Conservation (phyloP, 2,888 invertebrate genomes). For the Drosophila nigricruria region DNA sequence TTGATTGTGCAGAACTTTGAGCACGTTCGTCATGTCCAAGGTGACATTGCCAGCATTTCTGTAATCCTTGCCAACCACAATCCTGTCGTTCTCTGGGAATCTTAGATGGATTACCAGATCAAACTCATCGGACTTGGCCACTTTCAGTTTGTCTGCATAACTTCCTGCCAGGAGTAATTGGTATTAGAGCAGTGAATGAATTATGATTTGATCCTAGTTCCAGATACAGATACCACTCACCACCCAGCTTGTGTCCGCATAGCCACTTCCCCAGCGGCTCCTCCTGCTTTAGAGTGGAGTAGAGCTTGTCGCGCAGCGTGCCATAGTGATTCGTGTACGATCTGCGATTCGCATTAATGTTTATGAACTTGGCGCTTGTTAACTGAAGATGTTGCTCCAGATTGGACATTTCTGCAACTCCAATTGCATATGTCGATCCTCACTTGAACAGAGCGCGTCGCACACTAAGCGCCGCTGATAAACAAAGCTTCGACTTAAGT, state of each 20-base stretch:
- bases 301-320: conserved; percentile 43
- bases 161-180: conserved; percentile 64
- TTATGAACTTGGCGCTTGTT: conserved; percentile 24
- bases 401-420: neutral
- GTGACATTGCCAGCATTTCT: conserved; percentile 71
- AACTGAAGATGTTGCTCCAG: neutral
- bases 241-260: conserved; percentile 53
- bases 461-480: neutral
- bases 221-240: too few species aligned
- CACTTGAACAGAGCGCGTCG: neutral
- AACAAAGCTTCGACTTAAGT: too few species aligned
- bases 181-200: too few species aligned
- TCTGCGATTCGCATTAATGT: conserved; percentile 36
- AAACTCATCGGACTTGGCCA: conserved; percentile 76
- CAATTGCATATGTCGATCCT: neutral
- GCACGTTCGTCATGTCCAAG: conserved; percentile 67
- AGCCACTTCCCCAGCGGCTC: conserved; percentile 38
- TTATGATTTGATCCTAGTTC: too few species aligned
- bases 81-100: conserved; percentile 64
- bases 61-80: conserved; percentile 61
- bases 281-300: conserved; percentile 32
- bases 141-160: conserved; percentile 80
- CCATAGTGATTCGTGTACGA: conserved; percentile 45
- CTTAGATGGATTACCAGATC: conserved; percentile 73
- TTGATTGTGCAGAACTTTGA: conserved; percentile 59